A percentile compares a stretch with the other conserved stretches of the same genome.
Conservation (phyloP, 2,888 invertebrate species). For the Parnassius smintheus region DNA sequence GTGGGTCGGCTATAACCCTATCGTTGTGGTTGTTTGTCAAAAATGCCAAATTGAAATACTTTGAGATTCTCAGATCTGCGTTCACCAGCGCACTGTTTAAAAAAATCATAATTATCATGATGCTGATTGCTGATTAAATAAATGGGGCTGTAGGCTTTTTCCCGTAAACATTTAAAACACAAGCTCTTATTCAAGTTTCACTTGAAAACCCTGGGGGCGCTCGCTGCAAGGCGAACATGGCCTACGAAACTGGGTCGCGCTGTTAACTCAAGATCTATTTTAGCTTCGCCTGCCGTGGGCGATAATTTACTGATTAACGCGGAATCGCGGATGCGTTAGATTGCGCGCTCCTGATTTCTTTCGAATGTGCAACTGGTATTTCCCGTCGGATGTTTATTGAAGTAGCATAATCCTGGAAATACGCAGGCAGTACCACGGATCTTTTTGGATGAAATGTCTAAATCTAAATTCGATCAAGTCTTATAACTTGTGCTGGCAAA, state of each 20-base stretch:
- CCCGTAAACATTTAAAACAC: background rate
- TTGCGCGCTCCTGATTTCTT: slow-evolving; percentile 9
- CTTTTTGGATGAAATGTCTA: no score
- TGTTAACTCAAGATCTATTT: slow-evolving; percentile 1
- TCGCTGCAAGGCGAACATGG: background rate
- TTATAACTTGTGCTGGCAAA: no score
- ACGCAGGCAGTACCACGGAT: no score
- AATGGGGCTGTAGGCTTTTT: background rate
- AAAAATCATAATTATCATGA: no score
- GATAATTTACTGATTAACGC: slow-evolving; percentile 10
- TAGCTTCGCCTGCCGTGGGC: slow-evolving; percentile 9
- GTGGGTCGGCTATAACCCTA: no score
- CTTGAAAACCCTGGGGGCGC: background rate
- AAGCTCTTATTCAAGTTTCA: background rate
- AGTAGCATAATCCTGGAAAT: no score
- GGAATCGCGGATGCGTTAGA: background rate
- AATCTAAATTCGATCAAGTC: no score
- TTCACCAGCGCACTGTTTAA: no score
- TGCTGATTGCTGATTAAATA: no score
- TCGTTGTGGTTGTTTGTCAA: no score
- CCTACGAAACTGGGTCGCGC: slow-evolving; percentile 5
- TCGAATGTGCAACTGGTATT: slow-evolving; percentile 10
- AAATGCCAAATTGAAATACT: no score
- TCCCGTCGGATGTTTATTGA: slow-evolving; percentile 3
- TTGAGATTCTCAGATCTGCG: no score